Base-by-base conservation (phyloP, 2,113 vertebrate genomes). In the Dicerorhinus sumatrensis region DNA sequence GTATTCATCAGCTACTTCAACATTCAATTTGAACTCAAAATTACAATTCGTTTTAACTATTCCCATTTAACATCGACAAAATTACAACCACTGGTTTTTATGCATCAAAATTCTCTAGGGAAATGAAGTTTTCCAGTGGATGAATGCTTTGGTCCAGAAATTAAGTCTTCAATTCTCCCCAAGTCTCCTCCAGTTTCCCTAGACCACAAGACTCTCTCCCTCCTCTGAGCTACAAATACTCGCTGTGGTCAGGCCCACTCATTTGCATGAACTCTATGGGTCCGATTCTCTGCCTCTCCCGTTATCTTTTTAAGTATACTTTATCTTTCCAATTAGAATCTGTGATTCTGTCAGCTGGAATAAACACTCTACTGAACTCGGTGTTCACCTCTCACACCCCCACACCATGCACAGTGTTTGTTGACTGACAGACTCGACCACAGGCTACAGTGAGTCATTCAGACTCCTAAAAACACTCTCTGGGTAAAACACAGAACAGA, bases 141-240 rank as follows among this genome's bases (percentile, higher is more conserved):
- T 63, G 27, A 48, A 82, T 60, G 33, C 12, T 72, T 36, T 39
- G 27, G 84, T 65, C 12, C 18, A 63, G 18, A 96, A 81, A 91
- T 91, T 21, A 97, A 96, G 87, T 81, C 63, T 94, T 85, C 51
- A 70, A 21, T 13, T 54, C 48, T 56, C 36, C 27, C 56, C 23
- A 67, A 58, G 33, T 39, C 27, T 62, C 33, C n/a, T 79, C 62
- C 29, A 25, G 58, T 39, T 36, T 76, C 62, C 13, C 25, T 23
- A 39, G 25, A 72, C 33, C 60, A 75, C 6, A 27, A 48, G 27
- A 75, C 21, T 39, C n/a, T 39, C 69, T 54, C 20, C 36, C 39
- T 25, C 5, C 27, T 23, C 33, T 39, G 14, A 76, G 36, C 5
- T 63, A 14, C 23, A 65, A 12, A 65, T 14, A 20, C 73, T 16